Evolutionary conservation across 2,113 vertebrate species (phyloP), one percentile per base, ranked within the genome.

Genomic region (Patagioenas fasciata): DNA sequence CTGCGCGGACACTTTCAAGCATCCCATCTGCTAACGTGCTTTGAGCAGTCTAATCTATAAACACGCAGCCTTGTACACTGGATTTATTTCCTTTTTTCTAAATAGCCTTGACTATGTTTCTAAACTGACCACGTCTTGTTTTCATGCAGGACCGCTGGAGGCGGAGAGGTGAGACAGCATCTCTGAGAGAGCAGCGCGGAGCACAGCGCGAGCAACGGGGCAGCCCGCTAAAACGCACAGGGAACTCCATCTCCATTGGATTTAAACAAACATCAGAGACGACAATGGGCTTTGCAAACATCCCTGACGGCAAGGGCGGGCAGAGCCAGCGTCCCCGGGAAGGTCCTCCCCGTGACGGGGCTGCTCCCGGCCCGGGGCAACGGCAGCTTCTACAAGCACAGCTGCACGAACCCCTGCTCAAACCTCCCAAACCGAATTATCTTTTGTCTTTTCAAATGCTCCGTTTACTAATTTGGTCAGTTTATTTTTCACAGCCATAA

Each of bases 41-140:
- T 50, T 50, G 38, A 60, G 74, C 21, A 15, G 48, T 58, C 80
- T 50, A 31, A 65, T 83, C 57, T 69, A 65, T 58, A 81, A 94
- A 90, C 65, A 66, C 1, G 11, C 34, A 86, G 80, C 57, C 84
- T 74, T 78, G 74, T 42, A 38, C 28, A 17, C 36, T 34, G 44
- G 79, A 83, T 82, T 94, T 36, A 83, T 58, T 79, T 80, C 66
- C 53, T 84, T 78, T 83, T 38, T 67, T 42, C 80, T 74, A 85
- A 85, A 53, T 25, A 96, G 88, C 81, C 84, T 90, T 90, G 77
- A 93, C 9, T 48, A 24, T n/a, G 61, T 91, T 95, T 86, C 89
- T 65, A 80, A 28, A 40, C 66, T 54, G 78, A 13, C 56, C 6
- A 0, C 86, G 84, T 72, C 83, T 58, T 85, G 70, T 71, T 85